Evolutionary conservation across 2,888 invertebrate genomes (phyloP), one percentile per base, ranked within the genome.

Genomic region (Emmelina monodactyla): DNA sequence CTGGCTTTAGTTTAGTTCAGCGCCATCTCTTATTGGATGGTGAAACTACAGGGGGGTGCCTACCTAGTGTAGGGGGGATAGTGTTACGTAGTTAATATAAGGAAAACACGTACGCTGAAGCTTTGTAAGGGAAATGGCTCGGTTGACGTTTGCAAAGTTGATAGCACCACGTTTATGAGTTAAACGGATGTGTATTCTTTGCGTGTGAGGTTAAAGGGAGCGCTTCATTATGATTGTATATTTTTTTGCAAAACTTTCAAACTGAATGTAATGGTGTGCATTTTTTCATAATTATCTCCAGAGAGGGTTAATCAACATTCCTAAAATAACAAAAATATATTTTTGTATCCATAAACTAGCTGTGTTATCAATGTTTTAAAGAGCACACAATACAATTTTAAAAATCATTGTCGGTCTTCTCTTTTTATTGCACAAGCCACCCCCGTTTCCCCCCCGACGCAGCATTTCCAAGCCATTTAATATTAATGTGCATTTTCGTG

Each of bases 401-500:
- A n/a, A n/a, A n/a, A 71, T 72, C 69, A 75, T 72, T 64, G 67
- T 63, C 66, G 67, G 65, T 61, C 57, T 69, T 53, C 51, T 54
- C 66, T 71, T 72, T 78, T 75, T 70, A 69, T 65, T 66, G 66
- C 61, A 60, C 45, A 58, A 62, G 48, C 60, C 60, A 52, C 41
- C 45, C 55, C 52, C 55, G 53, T 49, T 54, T 48, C 52, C 53
- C 59, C 67, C 62, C 63, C 70, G 61, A 75, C 73, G 70, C 69
- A 73, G 73, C 78, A 78, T 79, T 81, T 81, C 81, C 81, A 73
- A 78, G 76, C 80, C 80, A 81, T 81, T 81, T 80, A 81, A 81
- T 81, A 81, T 81, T 81, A 81, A 81, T 81, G 81, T 79, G 80
- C 79, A 80, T 79, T 81, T 81, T 78, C 78, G 76, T 72, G 70